Percentiles rank a stretch among this genome's conserved stretches.
phyloP scores from a whole-genome alignment of 2,888 invertebrate species.

The Willowsia nigromaculata region DNA sequence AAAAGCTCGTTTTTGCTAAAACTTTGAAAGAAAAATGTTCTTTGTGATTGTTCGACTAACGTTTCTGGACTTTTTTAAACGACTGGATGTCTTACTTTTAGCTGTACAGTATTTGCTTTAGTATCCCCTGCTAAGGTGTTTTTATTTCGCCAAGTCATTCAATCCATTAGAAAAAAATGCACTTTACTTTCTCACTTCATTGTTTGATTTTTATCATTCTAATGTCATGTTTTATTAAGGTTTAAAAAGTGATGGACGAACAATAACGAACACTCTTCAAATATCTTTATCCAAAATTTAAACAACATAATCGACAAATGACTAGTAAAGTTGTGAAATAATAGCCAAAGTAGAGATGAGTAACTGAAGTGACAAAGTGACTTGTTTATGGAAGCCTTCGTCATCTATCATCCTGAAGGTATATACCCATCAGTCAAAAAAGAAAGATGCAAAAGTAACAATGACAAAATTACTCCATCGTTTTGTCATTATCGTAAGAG shows the following conservation, averaged over 20 bases:
- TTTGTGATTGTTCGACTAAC: background rate
- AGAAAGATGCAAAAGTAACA: background rate
- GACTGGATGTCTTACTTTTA: background rate
- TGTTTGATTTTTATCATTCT: background rate
- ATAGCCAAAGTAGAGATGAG: background rate
- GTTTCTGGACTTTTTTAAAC: slow-evolving; percentile 5
- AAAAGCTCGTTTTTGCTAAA: background rate
- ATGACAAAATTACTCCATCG: background rate
- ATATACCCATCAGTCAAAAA: background rate
- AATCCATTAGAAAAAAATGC: background rate
- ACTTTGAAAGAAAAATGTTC: background rate
- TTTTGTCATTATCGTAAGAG: background rate
- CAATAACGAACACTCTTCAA: too few relatives aligned
- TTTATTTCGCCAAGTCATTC: slow-evolving; percentile 8
- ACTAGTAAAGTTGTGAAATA: background rate
- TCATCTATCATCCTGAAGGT: background rate
- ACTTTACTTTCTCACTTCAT: background rate
- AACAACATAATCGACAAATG: background rate
- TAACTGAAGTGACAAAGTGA: background rate
- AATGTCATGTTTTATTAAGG: background rate
- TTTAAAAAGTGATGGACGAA: too few relatives aligned
- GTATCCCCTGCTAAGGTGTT: too few relatives aligned
- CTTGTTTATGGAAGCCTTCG: background rate
- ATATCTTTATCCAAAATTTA: background rate
- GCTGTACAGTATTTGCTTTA: background rate